phyloP scores from a whole-genome alignment of 2,888 invertebrate genomes.

The Lapara coniferarum region DNA sequence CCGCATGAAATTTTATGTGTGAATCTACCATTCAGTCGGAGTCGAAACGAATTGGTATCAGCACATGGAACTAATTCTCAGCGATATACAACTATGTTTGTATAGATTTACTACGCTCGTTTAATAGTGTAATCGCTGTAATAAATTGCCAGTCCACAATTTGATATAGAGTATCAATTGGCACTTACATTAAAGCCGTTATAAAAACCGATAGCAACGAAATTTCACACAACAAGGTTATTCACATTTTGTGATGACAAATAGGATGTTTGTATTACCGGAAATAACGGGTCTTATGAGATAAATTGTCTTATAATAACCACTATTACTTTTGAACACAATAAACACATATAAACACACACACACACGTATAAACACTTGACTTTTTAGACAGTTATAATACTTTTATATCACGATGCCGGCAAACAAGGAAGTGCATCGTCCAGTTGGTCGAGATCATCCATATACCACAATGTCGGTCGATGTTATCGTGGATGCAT shows the following conservation, averaged over 20 bases:
- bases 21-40: neutral
- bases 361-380: no score
- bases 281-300: conserved; percentile 11
- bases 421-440: no score
- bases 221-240: conserved; percentile 22
- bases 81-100: conserved; percentile 6
- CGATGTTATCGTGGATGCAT: no score
- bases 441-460: no score
- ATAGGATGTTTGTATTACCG: conserved; percentile 17
- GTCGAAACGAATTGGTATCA: conserved; percentile 1
- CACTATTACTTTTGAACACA: no score
- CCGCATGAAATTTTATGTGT: conserved; percentile 8
- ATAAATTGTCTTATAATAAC: conserved; percentile 7
- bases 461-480: no score
- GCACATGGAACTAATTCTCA: conserved; percentile 18
- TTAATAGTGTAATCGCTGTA: conserved; percentile 14
- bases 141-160: conserved; percentile 13
- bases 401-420: neutral
- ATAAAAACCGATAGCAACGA: conserved; percentile 7
- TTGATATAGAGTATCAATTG: conserved; percentile 19
- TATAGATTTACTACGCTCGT: conserved; percentile 15
- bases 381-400: neutral
- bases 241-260: conserved; percentile 15
- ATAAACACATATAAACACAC: no score
- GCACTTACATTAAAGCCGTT: neutral